A percentile compares a stretch with the other conserved stretches of the same genome.
phyloP scores from a whole-genome alignment of 2,797 vertebrate genomes.

The Schizopygopsis pylzovi region DNA sequence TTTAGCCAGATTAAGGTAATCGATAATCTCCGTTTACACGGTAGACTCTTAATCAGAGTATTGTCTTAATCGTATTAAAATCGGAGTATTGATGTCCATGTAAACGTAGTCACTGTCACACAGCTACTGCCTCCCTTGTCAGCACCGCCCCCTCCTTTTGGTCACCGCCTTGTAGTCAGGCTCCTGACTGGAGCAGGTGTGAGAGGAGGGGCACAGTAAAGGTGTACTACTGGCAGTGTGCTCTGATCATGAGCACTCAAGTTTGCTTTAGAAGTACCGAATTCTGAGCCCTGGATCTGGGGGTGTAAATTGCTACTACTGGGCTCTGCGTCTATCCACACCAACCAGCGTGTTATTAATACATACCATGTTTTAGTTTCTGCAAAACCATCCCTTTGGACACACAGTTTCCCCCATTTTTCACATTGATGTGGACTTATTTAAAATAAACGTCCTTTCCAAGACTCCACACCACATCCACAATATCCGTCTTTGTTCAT shows the following conservation, averaged over 20 bases:
- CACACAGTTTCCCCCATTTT: not conserved
- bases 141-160: conserved; percentile 6
- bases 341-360: not conserved
- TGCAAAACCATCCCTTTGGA: not conserved
- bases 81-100: too few relatives aligned
- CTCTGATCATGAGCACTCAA: not conserved
- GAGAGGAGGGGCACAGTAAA: conserved; percentile 21
- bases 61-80: too few relatives aligned
- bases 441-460: not conserved
- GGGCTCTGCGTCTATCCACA: not conserved
- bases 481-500: not conserved
- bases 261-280: not conserved
- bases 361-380: not conserved
- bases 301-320: not conserved
- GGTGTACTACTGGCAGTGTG: not conserved
- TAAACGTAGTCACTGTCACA: not conserved
- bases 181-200: conserved; percentile 20
- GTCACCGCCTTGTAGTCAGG: not conserved
- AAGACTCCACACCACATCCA: not conserved
- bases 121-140: conserved; percentile 24
- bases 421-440: conserved; percentile 1
- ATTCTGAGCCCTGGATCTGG: not conserved
- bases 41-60: too few relatives aligned
- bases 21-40: too few relatives aligned
- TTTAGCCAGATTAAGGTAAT: too few relatives aligned